phyloP scores from a whole-genome alignment of 2,113 vertebrate genomes.

The Mohoua ochrocephala region DNA sequence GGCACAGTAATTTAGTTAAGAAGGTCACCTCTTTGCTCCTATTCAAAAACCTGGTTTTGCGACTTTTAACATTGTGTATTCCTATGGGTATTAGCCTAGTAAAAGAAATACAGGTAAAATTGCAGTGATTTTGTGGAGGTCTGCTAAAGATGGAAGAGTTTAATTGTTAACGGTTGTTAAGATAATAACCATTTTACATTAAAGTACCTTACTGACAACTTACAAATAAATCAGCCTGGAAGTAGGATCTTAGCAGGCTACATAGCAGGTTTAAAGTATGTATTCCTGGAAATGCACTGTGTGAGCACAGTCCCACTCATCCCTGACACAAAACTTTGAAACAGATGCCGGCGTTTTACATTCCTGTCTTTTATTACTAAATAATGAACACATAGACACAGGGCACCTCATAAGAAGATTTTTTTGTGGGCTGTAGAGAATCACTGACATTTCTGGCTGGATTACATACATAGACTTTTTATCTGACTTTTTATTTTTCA shows the following conservation, averaged over 20 bases:
- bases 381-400: background rate
- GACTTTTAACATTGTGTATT: background rate
- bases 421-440: background rate
- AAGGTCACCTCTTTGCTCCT: background rate
- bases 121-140: background rate
- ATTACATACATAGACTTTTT: background rate
- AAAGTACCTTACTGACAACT: background rate
- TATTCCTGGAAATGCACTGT: background rate
- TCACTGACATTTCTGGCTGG: background rate
- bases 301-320: background rate
- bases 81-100: background rate
- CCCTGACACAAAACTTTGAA: background rate
- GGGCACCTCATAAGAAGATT: background rate
- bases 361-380: background rate
- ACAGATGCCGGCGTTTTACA: background rate
- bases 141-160: background rate
- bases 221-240: background rate
- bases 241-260: background rate
- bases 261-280: background rate
- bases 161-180: background rate
- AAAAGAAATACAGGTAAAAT: background rate
- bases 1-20: background rate
- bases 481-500: background rate
- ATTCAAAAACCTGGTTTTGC: background rate
- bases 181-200: background rate